Conservation (phyloP, 2,113 vertebrate species). For the Hoplias malabaricus region DNA sequence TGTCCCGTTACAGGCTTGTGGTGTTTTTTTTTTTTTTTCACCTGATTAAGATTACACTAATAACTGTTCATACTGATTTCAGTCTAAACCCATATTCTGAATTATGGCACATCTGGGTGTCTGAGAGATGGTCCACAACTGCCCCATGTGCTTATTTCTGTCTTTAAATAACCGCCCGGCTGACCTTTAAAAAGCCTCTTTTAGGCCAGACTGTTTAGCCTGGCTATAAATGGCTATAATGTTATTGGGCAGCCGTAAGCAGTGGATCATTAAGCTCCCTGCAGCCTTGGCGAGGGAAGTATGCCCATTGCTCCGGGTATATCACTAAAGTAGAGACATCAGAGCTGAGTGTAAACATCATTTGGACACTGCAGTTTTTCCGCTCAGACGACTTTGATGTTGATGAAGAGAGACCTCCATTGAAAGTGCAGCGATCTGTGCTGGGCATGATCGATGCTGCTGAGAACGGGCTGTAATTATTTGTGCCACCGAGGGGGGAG, state of each 20-base stretch:
- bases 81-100: too few relatives aligned
- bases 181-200: constrained; percentile 64
- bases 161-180: constrained; percentile 54
- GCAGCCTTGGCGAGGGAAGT: constrained; percentile 54
- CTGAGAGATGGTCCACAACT: not conserved
- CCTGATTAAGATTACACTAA: too few relatives aligned
- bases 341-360: constrained; percentile 76
- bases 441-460: constrained; percentile 72
- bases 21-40: too few relatives aligned
- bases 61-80: too few relatives aligned
- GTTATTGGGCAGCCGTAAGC: constrained; percentile 63
- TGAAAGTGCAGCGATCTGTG: constrained; percentile 75
- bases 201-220: constrained; percentile 63
- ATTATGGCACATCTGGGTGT: not conserved
- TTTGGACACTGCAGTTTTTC: constrained; percentile 82
- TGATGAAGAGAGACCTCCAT: constrained; percentile 77
- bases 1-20: too few relatives aligned
- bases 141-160: constrained; percentile 25
- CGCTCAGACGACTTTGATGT: constrained; percentile 80
- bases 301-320: constrained; percentile 59
- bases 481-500: constrained; percentile 57
- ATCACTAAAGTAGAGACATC: constrained; percentile 80
- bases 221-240: constrained; percentile 71
- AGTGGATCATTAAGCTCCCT: constrained; percentile 70
- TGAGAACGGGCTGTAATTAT: constrained; percentile 60